Evolutionary conservation across 2,797 vertebrate species (phyloP).

Genomic region (Bovichtus variegatus): DNA sequence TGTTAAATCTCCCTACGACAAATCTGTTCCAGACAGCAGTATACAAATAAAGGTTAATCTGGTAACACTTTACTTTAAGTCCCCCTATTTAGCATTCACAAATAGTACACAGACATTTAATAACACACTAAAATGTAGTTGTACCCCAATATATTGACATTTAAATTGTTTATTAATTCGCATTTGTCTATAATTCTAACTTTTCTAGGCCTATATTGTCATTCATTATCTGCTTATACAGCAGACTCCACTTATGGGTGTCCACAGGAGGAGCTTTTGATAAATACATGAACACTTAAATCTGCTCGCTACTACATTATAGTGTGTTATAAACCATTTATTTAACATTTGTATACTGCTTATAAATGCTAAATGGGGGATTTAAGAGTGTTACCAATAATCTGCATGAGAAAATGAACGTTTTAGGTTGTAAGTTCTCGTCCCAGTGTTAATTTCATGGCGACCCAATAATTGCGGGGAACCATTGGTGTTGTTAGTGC

Average conservation of each 20-base stretch:
- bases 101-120: not conserved
- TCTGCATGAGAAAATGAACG: slow-evolving; percentile 66
- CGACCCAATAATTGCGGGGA: slow-evolving; percentile 60
- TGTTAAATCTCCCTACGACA: not conserved
- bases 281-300: too few species aligned
- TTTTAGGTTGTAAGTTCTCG: slow-evolving; percentile 61
- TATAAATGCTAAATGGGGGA: slow-evolving; percentile 3
- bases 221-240: not conserved
- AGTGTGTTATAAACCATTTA: not conserved
- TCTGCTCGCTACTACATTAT: not conserved
- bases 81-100: not conserved
- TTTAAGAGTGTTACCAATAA: slow-evolving; percentile 21
- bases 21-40: slow-evolving; percentile 22
- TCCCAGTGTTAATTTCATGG: slow-evolving; percentile 64
- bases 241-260: not conserved
- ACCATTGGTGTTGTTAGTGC: slow-evolving; percentile 31
- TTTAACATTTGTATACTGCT: not conserved
- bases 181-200: not conserved
- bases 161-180: not conserved
- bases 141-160: not conserved
- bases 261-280: not conserved
- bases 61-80: not conserved
- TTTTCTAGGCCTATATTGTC: not conserved
- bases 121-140: not conserved
- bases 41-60: slow-evolving; percentile 50